Conservation (phyloP, 2,797 vertebrate genomes). For the Arctocebus calabarensis region DNA sequence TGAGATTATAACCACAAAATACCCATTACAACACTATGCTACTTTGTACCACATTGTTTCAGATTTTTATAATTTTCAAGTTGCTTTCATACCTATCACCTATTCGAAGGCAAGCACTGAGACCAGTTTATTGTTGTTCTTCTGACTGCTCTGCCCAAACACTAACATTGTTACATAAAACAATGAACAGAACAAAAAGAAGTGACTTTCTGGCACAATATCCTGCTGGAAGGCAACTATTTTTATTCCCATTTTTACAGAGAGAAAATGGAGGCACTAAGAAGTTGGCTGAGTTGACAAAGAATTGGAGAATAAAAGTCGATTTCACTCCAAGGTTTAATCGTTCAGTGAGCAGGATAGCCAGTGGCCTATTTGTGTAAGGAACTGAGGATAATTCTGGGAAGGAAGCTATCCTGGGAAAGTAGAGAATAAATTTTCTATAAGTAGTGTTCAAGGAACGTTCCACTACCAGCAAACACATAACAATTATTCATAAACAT, state of each 20-base stretch:
- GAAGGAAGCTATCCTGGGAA: not conserved
- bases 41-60: not conserved
- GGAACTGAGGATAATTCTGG: not conserved
- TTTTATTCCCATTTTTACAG: not conserved
- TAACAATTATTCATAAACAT: not conserved
- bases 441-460: not conserved
- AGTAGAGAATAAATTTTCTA: slow-evolving; percentile 9
- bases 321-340: not conserved
- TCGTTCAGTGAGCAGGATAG: not conserved
- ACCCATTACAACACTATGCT: not conserved
- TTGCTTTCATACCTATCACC: not conserved
- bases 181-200: not conserved
- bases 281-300: not conserved
- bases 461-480: not conserved
- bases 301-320: not conserved
- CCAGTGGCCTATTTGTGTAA: not conserved
- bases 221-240: not conserved
- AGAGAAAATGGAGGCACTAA: not conserved
- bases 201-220: not conserved
- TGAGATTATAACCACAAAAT: not conserved
- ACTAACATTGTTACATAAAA: not conserved
- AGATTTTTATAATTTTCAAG: not conserved
- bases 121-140: not conserved
- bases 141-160: not conserved
- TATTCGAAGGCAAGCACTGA: not conserved